These are phyloP conservation scores for Desmodus rotundus DNA, from an alignment of 2,113 vertebrate genomes.

Conservation along the genomic window DNA sequence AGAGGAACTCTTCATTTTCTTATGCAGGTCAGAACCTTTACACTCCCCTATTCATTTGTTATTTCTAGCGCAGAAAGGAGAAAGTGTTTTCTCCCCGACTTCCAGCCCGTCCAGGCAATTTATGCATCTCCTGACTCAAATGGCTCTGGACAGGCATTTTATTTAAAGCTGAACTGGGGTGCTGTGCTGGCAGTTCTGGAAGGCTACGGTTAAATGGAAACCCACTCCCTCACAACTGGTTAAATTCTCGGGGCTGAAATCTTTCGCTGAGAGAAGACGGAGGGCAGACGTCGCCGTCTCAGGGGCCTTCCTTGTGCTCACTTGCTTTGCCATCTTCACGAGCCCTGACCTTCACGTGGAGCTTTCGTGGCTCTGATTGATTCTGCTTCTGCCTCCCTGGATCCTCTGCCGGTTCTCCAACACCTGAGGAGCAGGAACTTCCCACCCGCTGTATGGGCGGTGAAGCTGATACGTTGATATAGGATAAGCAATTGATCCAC, in stretches of 20 bases:
- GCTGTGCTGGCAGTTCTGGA: conserved; percentile 18
- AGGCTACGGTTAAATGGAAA: conserved; percentile 31
- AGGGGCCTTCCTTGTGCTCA: not conserved
- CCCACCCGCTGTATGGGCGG: not conserved
- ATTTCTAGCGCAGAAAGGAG: conserved; percentile 17
- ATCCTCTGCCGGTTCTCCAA: not conserved
- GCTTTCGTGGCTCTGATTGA: not conserved
- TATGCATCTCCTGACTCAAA: conserved; percentile 32
- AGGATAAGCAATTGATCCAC: rapidly evolving
- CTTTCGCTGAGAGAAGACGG: not conserved
- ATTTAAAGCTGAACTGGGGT: conserved; percentile 45
- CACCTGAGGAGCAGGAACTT: not conserved
- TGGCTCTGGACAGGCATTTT: conserved; percentile 50
- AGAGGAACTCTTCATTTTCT: not conserved
- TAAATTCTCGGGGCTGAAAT: not conserved
- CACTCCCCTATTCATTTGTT: not conserved
- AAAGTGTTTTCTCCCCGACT: conserved; percentile 40
- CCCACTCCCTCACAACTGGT: not conserved
- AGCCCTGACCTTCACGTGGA: not conserved
- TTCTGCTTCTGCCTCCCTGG: not conserved
- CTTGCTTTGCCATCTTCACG: rapidly evolving
- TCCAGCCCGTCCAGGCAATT: conserved; percentile 29
- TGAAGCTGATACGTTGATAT: rapidly evolving
- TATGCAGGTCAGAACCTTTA: not conserved
- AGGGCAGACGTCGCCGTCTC: not conserved